These are phyloP conservation scores for Syngnathus typhle DNA, from an alignment of 2,113 vertebrate genomes.

Conservation along the genomic window DNA sequence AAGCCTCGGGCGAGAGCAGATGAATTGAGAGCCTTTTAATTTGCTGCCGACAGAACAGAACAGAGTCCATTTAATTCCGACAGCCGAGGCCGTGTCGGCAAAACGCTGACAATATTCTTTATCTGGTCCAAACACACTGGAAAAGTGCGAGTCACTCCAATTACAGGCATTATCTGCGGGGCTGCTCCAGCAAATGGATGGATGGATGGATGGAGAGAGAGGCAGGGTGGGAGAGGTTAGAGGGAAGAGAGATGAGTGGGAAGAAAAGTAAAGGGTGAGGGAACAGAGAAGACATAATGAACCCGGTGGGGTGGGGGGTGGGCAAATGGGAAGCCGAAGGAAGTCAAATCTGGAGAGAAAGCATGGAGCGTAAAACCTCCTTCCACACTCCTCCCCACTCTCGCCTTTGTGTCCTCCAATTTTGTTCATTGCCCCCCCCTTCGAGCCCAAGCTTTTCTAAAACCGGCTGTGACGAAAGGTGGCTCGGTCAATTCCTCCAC, in stretches of 20 bases:
- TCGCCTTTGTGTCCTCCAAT: constrained; percentile 25
- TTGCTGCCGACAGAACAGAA: constrained; percentile 71
- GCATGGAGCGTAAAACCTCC: constrained; percentile 30
- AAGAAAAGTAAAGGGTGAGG: constrained; percentile 47
- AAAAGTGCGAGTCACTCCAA: constrained; percentile 74
- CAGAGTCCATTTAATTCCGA: constrained; percentile 73
- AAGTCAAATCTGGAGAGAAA: constrained; percentile 43
- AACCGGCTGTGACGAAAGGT: constrained; percentile 42
- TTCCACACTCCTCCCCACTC: constrained; percentile 14
- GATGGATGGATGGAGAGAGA: constrained; percentile 51
- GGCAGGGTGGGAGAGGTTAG: constrained; percentile 31
- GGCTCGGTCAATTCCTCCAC: constrained; percentile 38
- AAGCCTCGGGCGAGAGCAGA: constrained; percentile 67
- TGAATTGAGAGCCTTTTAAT: constrained; percentile 74
- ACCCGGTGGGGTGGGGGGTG: constrained; percentile 12
- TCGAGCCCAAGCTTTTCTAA: constrained; percentile 46
- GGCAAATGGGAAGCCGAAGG: constrained; percentile 28
- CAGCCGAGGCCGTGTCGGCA: constrained; percentile 70
- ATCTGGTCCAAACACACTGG: constrained; percentile 74
- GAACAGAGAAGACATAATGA: constrained; percentile 50
- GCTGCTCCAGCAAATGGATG: constrained; percentile 62
- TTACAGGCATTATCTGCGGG: constrained; percentile 73
- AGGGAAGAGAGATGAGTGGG: constrained; percentile 23
- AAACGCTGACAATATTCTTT: constrained; percentile 72
- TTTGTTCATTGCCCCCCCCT: constrained; percentile 32